Evolutionary conservation across 1,140 invertebrate species (phyloP).

Genomic region (Drosophila mojavensis): DNA sequence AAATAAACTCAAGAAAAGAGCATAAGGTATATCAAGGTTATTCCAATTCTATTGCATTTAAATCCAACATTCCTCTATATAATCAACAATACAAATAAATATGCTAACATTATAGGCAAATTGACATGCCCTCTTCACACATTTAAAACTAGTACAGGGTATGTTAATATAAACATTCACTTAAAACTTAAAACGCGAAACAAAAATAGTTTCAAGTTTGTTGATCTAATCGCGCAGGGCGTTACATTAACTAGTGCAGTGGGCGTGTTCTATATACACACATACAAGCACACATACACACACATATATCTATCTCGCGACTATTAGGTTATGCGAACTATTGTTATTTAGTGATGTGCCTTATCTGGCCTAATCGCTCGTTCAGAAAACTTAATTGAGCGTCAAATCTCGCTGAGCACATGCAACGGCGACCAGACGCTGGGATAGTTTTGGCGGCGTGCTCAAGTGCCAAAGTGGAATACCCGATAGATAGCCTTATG

Average conservation of each 20-base stretch:
- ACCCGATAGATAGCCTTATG: slow-evolving; percentile 10
- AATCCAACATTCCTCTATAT: no score
- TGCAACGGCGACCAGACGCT: neutral
- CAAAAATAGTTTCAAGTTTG: slow-evolving; percentile 62
- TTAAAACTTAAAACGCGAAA: slow-evolving; percentile 39
- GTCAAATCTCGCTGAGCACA: slow-evolving; percentile 52
- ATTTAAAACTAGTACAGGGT: neutral
- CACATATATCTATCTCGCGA: neutral
- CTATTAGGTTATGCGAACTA: slow-evolving; percentile 23
- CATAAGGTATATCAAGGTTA: no score
- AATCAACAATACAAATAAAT: no score
- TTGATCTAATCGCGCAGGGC: slow-evolving; percentile 58
- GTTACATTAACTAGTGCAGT: slow-evolving; percentile 10
- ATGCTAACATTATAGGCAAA: no score
- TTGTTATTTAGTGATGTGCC: slow-evolving; percentile 38
- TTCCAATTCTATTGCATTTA: no score
- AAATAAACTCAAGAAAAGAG: no score
- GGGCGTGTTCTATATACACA: neutral
- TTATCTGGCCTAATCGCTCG: slow-evolving; percentile 53
- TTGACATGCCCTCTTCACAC: neutral
- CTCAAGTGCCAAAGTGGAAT: slow-evolving; percentile 34
- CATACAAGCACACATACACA: no score
- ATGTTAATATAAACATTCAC: slow-evolving; percentile 18
- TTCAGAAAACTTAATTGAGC: slow-evolving; percentile 71
- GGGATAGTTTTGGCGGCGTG: slow-evolving; percentile 19